Conservation (phyloP, 2,113 vertebrate genomes). For the Forbesichthys agassizii region DNA sequence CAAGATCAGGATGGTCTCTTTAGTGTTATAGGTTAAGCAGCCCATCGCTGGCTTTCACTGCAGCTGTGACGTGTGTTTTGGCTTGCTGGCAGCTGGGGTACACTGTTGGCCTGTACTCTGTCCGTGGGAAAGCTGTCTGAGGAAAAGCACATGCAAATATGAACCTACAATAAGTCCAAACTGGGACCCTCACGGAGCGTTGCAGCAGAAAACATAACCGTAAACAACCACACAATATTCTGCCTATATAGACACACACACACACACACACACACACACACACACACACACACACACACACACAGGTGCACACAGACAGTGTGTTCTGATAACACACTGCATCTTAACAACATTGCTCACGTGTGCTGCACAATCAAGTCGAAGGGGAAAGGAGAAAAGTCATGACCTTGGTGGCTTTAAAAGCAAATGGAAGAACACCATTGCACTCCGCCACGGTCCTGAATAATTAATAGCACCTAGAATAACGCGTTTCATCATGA, state of each 20-base stretch:
- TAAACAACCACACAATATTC: constrained; percentile 51
- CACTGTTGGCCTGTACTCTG: constrained; percentile 57
- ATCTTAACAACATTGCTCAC: background rate
- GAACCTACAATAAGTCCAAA: constrained; percentile 71
- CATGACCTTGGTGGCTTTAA: constrained; percentile 20
- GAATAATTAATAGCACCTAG: constrained; percentile 71
- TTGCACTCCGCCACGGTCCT: constrained; percentile 56
- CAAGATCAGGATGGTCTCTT: too few species aligned
- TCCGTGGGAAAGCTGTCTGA: constrained; percentile 50
- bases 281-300: constrained; percentile 27
- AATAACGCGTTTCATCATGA: constrained; percentile 58
- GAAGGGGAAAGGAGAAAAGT: constrained; percentile 21
- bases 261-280: constrained; percentile 21
- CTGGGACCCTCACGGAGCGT: constrained; percentile 53
- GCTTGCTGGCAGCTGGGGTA: constrained; percentile 6
- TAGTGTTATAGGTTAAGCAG: too few species aligned
- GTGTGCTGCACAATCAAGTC: constrained; percentile 20
- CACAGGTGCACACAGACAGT: constrained; percentile 27
- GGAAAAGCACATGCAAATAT: constrained; percentile 72
- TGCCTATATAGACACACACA: constrained; percentile 37
- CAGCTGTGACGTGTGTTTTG: too few species aligned
- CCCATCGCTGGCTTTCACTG: too few species aligned
- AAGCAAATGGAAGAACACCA: constrained; percentile 47
- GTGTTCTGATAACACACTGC: constrained; percentile 20
- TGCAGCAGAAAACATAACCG: constrained; percentile 43